These are phyloP conservation scores for Montipora sp. DNA, from an alignment of 64 coral and sea anemone species.

Conservation along the genomic window DNA sequence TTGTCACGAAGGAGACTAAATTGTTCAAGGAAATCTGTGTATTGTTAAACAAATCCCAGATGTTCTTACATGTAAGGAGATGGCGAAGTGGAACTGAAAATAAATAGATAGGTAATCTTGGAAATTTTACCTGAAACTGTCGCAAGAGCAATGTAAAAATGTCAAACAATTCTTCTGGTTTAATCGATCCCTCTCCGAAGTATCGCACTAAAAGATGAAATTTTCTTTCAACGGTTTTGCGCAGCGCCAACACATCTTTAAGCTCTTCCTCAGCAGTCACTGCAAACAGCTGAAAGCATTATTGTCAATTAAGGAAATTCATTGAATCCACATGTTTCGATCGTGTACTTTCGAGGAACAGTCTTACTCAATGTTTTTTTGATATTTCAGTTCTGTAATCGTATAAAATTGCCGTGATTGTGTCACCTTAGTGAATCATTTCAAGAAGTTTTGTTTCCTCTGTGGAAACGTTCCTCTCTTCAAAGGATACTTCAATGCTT, in stretches of 20 bases:
- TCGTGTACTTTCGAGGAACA: no score
- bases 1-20: no score
- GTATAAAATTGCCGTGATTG: no score
- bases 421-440: no score
- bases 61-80: no score
- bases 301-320: neutral
- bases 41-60: no score
- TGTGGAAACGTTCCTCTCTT: neutral
- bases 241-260: constrained; percentile 8
- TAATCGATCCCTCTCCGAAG: constrained; percentile 9
- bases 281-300: neutral
- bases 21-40: no score
- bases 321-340: no score
- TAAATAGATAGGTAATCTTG: no score
- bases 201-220: constrained; percentile 23
- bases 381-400: no score
- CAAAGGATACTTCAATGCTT: constrained; percentile 32
- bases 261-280: constrained; percentile 18
- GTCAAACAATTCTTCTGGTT: constrained; percentile 35
- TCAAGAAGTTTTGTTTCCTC: no score
- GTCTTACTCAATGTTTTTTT: no score
- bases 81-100: neutral
- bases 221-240: neutral
- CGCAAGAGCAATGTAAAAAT: constrained; percentile 19
- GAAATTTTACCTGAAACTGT: constrained; percentile 21